Percentiles rank a stretch among this genome's conserved stretches.
Evolutionary conservation across 2,113 vertebrate genomes (phyloP).

Genomic region (Psophia crepitans): DNA sequence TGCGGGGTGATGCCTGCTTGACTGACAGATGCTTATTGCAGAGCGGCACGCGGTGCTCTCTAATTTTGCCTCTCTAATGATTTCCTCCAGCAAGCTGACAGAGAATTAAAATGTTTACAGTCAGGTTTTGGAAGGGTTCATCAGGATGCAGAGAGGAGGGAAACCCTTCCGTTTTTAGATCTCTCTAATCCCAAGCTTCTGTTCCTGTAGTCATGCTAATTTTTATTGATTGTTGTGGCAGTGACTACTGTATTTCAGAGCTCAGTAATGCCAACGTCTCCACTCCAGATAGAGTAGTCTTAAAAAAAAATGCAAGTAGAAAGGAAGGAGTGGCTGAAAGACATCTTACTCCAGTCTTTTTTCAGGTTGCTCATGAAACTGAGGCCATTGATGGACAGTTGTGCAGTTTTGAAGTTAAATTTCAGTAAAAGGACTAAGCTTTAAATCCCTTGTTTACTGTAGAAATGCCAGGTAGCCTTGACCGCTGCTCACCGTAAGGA

Average conservation of each 20-base stretch:
- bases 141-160: neutral
- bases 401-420: neutral
- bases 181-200: neutral
- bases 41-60: neutral
- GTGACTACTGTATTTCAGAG: neutral
- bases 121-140: neutral
- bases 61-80: neutral
- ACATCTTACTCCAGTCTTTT: neutral
- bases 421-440: neutral
- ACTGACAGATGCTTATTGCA: neutral
- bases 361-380: neutral
- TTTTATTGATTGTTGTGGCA: neutral
- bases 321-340: neutral
- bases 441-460: neutral
- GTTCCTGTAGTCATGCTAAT: neutral
- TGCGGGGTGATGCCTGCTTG: neutral
- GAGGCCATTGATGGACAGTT: neutral
- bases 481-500: neutral
- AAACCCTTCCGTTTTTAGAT: neutral
- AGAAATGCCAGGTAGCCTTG: neutral
- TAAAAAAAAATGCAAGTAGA: neutral
- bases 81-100: neutral
- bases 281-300: neutral
- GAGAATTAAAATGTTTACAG: conserved; percentile 3
- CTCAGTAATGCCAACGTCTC: neutral